phyloP scores from a whole-genome alignment of 2,113 vertebrate species.

The Silurus meridionalis region DNA sequence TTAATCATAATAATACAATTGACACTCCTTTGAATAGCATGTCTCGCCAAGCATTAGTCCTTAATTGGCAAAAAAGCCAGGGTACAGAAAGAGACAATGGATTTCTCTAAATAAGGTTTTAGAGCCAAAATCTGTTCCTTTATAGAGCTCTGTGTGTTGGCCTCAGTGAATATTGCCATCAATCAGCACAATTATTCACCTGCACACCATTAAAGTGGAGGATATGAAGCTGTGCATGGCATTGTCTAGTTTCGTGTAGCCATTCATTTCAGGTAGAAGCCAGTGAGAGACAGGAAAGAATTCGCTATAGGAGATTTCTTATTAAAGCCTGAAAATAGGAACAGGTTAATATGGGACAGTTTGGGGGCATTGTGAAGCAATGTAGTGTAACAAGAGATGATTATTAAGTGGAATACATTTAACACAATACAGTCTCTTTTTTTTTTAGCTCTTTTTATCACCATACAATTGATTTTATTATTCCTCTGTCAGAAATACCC shows the following conservation, averaged over 20 bases:
- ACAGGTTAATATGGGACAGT: not conserved
- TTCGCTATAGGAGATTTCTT: slow-evolving; percentile 24
- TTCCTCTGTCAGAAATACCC: too few relatives aligned
- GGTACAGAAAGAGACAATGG: slow-evolving; percentile 18
- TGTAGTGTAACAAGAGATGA: too few relatives aligned
- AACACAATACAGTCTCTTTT: not conserved
- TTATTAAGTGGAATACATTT: not conserved
- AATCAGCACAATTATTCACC: slow-evolving; percentile 54
- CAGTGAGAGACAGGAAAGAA: slow-evolving; percentile 8
- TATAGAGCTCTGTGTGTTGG: slow-evolving; percentile 19
- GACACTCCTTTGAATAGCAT: not conserved
- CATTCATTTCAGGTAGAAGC: slow-evolving; percentile 45
- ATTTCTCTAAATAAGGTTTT: not conserved
- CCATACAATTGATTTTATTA: not conserved
- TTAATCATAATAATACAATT: slow-evolving; percentile 17
- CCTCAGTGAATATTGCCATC: slow-evolving; percentile 37
- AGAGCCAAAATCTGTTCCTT: slow-evolving; percentile 39
- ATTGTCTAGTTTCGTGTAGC: slow-evolving; percentile 7
- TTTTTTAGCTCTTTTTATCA: not conserved
- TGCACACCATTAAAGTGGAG: slow-evolving; percentile 33
- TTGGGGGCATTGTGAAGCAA: not conserved
- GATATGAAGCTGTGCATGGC: slow-evolving; percentile 38
- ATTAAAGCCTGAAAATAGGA: slow-evolving; percentile 17
- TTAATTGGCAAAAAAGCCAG: slow-evolving; percentile 8
- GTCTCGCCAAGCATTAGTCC: slow-evolving; percentile 5